Evolutionary conservation across 2,113 vertebrate genomes (phyloP), one percentile per base, ranked within the genome.

Genomic region (Brachypteracias leptosomus): DNA sequence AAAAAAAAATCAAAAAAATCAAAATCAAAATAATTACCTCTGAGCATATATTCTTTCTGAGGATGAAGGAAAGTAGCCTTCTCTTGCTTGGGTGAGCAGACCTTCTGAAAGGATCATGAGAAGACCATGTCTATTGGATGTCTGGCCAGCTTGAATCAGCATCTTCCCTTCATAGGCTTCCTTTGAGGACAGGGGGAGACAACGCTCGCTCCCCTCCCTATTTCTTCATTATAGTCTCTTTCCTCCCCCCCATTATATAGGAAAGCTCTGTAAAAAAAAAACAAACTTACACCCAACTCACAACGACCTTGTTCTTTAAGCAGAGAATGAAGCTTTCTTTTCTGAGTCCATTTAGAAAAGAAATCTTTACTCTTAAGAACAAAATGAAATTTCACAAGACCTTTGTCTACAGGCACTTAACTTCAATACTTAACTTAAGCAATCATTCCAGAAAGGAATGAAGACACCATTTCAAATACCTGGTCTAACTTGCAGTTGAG

Each of bases 161-260:
- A 1, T 21, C 26, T 42, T 54, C 70, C 46, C n/a, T n/a, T 14
- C 14, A 9, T 2, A 20, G 35, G 47, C 29, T 29, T 25, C 47
- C 31, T 31, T 7, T 26, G 49, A 28, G n/a, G 36, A 49, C 29
- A 11, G 33, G 6, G 33, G 58, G 10, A 33, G 21, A 10, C 18
- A 36, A 0, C 4, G 1, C 14, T 17, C 12, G 2, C n/a, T 38
- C 35, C 59, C 7, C 35, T 52, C 36, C 44, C 2, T 14, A 0
- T 18, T 15, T 54, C 85, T 63, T 16, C 62, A 6, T 14, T 63
- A 2, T 1, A 4, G 38, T 7, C 38, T 42, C 72, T 16, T 28
- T 14, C 10, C 36, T 8, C 4, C 8, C 33, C 15, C 2, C 20
- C 22, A 1, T 2, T 16, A 15, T 42, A 10, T 8, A 72, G 67